phyloP scores from a whole-genome alignment of 2,888 invertebrate species.

The Nephrotoma appendiculata region DNA sequence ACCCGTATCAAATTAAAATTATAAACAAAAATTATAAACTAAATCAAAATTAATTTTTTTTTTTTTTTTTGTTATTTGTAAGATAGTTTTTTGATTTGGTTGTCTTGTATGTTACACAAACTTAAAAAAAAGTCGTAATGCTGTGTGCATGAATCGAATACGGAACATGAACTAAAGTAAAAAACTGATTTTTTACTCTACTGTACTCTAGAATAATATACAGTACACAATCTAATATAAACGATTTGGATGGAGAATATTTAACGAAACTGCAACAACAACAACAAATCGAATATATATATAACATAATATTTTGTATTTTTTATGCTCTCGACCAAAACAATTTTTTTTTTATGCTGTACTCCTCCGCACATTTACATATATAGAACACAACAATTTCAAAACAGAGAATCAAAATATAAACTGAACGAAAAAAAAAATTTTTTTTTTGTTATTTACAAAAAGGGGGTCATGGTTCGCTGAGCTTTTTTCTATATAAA shows the following conservation, averaged over 20 bases:
- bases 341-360: not conserved
- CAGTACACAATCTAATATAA: not conserved
- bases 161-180: not conserved
- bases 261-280: not conserved
- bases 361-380: not conserved
- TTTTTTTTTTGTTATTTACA: not conserved
- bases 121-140: not conserved
- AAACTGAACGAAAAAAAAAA: not conserved
- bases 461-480: not conserved
- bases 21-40: not conserved
- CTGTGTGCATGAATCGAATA: not conserved
- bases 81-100: not conserved
- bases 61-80: not conserved
- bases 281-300: not conserved
- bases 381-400: not conserved
- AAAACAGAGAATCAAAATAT: not conserved
- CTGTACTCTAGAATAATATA: not conserved
- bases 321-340: not conserved
- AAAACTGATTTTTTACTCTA: not conserved
- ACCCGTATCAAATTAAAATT: not conserved
- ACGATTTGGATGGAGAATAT: not conserved
- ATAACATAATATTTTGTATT: not conserved
- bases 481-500: not conserved
- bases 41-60: not conserved
- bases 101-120: not conserved